Percentiles rank a stretch among this genome's conserved stretches.
Conservation (phyloP, 2,113 vertebrate species). For the Helogale parvula region DNA sequence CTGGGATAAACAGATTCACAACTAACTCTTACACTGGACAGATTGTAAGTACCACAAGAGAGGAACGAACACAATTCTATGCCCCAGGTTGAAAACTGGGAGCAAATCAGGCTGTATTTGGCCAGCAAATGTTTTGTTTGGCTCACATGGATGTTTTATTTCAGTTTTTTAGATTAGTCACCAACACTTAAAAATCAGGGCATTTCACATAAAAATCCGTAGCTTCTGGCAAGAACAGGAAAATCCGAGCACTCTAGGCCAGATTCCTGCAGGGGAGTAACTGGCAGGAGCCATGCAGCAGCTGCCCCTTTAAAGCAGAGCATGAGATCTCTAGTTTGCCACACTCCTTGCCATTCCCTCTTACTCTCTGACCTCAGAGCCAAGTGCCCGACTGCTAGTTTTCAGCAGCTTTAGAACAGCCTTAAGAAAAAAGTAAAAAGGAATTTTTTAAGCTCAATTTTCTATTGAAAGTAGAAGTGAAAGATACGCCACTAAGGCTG, state of each 20-base stretch:
- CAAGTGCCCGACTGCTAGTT: not conserved
- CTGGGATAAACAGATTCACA: slow-evolving; percentile 41
- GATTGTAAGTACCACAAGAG: slow-evolving; percentile 28
- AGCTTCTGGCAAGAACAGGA: slow-evolving; percentile 33
- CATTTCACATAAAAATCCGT: slow-evolving; percentile 55
- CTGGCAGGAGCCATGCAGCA: slow-evolving; percentile 19
- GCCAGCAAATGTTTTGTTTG: slow-evolving; percentile 66
- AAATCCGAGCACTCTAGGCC: slow-evolving; percentile 3
- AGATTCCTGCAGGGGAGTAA: not conserved
- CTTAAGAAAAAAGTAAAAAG: not conserved
- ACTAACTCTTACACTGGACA: not conserved
- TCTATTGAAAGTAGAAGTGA: slow-evolving; percentile 22
- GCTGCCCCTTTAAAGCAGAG: slow-evolving; percentile 15
- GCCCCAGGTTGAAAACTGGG: slow-evolving; percentile 48
- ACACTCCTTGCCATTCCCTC: not conserved
- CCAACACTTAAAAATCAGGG: slow-evolving; percentile 67
- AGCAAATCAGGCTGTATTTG: slow-evolving; percentile 46
- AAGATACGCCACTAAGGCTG: not conserved
- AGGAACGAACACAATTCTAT: slow-evolving; percentile 36
- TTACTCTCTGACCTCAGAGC: not conserved
- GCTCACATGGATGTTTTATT: slow-evolving; percentile 46
- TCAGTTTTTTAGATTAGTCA: slow-evolving; percentile 24
- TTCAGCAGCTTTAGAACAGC: not conserved
- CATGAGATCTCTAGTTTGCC: not conserved
- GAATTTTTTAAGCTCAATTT: not conserved